Conservation (phyloP, 2,888 invertebrate genomes). For the Bruchidius siliquastri region DNA sequence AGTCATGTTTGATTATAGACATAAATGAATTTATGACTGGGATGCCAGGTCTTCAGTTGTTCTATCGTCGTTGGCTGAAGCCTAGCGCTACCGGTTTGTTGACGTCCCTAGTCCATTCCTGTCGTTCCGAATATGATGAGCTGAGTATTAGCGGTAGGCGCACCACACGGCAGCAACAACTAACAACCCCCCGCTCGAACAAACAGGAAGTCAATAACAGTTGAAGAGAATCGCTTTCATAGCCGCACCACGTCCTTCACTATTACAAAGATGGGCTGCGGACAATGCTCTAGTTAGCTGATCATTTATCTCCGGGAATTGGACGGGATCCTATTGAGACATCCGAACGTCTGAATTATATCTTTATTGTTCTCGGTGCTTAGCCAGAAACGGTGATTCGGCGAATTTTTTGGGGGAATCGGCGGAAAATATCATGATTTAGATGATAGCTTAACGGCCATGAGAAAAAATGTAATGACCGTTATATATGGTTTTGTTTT, state of each 20-base stretch:
- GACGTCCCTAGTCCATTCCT: conserved; percentile 14
- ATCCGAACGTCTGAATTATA: conserved; percentile 24
- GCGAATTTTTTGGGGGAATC: neutral
- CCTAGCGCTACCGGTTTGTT: too few relatives aligned
- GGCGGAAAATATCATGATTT: neutral
- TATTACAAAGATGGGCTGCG: conserved; percentile 2
- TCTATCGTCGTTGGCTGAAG: too few relatives aligned
- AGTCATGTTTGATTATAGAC: too few relatives aligned
- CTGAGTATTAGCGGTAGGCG: conserved; percentile 19
- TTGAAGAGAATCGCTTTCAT: conserved; percentile 18
- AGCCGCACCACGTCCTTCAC: conserved; percentile 8
- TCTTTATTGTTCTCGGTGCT: conserved; percentile 15
- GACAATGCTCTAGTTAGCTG: conserved; percentile 36
- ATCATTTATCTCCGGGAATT: conserved; percentile 32
- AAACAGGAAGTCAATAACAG: conserved; percentile 27
- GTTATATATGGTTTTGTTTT: neutral
- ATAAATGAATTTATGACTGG: too few relatives aligned
- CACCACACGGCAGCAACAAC: conserved; percentile 8
- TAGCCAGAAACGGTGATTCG: neutral
- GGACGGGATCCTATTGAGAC: conserved; percentile 15
- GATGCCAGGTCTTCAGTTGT: too few relatives aligned
- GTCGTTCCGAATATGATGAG: conserved; percentile 18
- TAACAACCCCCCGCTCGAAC: conserved; percentile 16
- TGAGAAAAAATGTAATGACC: neutral
- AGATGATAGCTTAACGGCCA: neutral